Evolutionary conservation across 1,140 invertebrate genomes (phyloP).

Genomic region (Eulimnadia texana): DNA sequence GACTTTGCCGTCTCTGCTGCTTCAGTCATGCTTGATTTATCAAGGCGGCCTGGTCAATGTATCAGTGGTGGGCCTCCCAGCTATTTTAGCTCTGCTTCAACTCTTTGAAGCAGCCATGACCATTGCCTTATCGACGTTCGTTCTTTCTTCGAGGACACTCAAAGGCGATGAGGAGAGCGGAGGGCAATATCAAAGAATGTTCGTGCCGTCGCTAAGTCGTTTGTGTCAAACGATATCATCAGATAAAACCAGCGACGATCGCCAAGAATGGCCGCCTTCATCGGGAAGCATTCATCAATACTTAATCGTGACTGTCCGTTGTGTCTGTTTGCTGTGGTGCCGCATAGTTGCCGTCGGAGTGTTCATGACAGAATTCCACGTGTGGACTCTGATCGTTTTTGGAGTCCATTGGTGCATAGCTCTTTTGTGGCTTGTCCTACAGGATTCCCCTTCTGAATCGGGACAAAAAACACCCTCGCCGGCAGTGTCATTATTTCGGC

Average conservation of each 20-base stretch:
- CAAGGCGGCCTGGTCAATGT: conserved; percentile 8
- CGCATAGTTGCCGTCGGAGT: conserved; percentile 14
- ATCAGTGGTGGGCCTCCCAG: conserved; percentile 7
- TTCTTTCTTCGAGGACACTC: background rate
- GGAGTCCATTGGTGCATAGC: conserved; percentile 15
- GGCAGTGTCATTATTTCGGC: conserved; percentile 7
- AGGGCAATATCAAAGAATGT: background rate
- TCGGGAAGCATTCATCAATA: conserved; percentile 1
- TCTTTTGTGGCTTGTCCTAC: conserved; percentile 13
- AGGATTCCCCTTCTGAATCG: conserved; percentile 13
- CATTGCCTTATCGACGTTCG: conserved; percentile 12
- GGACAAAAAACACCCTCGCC: background rate
- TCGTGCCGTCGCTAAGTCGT: background rate
- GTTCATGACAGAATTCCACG: conserved; percentile 15
- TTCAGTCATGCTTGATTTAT: conserved; percentile 15
- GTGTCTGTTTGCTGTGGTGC: conserved; percentile 15
- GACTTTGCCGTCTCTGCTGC: conserved; percentile 15
- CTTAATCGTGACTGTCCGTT: conserved; percentile 10
- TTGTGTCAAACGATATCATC: background rate
- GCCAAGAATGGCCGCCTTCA: background rate
- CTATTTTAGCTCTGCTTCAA: conserved; percentile 1
- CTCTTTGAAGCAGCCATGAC: conserved; percentile 7
- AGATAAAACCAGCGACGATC: conserved; percentile 2
- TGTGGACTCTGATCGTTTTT: conserved; percentile 15
- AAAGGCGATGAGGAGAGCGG: conserved; percentile 2